Evolutionary conservation across 2,888 invertebrate species (phyloP), one percentile per base, ranked within the genome.

Genomic region (Metopia argyrocephala): DNA sequence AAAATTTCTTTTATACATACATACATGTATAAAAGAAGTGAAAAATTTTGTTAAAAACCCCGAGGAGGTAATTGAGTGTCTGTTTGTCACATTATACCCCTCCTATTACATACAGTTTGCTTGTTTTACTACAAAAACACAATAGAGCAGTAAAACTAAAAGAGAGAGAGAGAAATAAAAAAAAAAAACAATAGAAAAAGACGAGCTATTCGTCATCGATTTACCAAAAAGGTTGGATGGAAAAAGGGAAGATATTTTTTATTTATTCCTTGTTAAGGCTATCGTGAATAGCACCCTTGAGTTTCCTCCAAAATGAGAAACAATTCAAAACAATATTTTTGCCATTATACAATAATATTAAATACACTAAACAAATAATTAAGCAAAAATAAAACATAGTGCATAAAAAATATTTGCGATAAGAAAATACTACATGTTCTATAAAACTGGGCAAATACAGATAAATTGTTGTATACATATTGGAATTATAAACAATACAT

Each of bases 191-290:
- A 66, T 62, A 57, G 52, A 64, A 71, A 46, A 66, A 71, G 54
- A 21, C 54, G 83, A 83, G 84, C 85, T 85, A 87, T 88, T 87
- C 87, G 88, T 88, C 88, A 88, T 88, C 88, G 87, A 88, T 87
- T 88, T 84, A 84, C 78, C 80, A 84, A 85, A 85, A 85, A 85
- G 85, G 84, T 87, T 85, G 82, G n/a, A n/a, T n/a, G n/a, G n/a
- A 83, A 85, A 82, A 73, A 80, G 83, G 48, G 50, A 54, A 71
- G 46, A 50, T 27, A 50, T 50, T 64, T 61, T 62, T 20, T 25
- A 15, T 9, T 21, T 38, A 31, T 62, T 48, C 25, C 61, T 25
- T 21, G 28, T 31, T 5, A 46, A 25, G 18, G 12, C 18, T 64
- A 50, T 18, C 15, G n/a, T 21, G 28, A 52, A 45, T 45, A 45